Conservation (phyloP, 2,797 vertebrate genomes). For the Helarctos malayanus region DNA sequence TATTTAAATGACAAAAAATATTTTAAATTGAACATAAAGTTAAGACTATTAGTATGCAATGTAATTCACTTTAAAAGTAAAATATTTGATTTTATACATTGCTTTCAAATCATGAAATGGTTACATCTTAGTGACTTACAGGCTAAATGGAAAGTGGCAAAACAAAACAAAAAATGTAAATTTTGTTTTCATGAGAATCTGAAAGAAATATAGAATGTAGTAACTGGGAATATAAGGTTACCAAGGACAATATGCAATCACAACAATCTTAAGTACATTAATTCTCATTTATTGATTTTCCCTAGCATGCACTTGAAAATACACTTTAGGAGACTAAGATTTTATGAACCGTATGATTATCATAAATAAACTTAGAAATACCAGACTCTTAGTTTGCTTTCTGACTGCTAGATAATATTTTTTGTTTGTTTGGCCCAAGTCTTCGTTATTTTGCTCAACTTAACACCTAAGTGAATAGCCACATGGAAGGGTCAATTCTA, state of each 20-base stretch:
- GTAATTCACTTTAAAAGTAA: slow-evolving; percentile 40
- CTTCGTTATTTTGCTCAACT: slow-evolving; percentile 48
- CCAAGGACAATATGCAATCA: not conserved
- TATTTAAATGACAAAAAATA: not conserved
- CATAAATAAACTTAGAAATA: slow-evolving; percentile 3
- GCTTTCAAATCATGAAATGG: slow-evolving; percentile 33
- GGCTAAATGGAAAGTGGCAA: not conserved
- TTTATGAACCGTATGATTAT: not conserved
- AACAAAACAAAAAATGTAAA: not conserved
- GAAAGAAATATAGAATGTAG: not conserved
- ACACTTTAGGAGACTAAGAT: not conserved
- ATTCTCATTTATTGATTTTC: not conserved
- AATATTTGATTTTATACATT: slow-evolving; percentile 33
- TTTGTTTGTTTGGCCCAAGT: not conserved
- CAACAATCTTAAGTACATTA: not conserved
- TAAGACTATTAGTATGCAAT: not conserved
- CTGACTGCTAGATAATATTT: not conserved
- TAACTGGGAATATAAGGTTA: not conserved
- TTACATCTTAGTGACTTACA: not conserved
- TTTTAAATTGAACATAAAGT: slow-evolving; percentile 3
- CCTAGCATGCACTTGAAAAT: not conserved
- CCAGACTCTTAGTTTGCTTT: not conserved
- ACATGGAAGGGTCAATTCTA: slow-evolving; percentile 1
- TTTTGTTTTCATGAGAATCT: not conserved
- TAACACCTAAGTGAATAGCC: not conserved